Conservation (phyloP, 1,140 invertebrate genomes). For the Drosophila watanabei region DNA sequence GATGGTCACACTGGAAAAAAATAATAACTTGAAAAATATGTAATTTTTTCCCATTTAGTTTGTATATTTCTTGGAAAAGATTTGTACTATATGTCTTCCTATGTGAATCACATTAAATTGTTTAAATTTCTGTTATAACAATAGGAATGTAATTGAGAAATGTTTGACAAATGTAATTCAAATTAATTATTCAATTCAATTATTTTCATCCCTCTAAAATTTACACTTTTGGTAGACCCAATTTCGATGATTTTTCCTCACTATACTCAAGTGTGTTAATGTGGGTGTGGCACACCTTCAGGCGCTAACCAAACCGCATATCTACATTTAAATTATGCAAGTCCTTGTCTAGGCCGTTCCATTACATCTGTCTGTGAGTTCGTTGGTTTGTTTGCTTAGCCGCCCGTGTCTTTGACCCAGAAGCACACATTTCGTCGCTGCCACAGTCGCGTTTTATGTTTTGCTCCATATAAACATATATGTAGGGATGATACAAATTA, state of each 20-base stretch:
- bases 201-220: too few relatives aligned
- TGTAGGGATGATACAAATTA: too few relatives aligned
- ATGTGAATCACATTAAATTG: not conserved
- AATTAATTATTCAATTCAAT: too few relatives aligned
- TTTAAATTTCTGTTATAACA: too few relatives aligned
- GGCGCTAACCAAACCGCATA: slow-evolving; percentile 78
- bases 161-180: too few relatives aligned
- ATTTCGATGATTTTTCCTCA: not conserved
- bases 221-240: not conserved
- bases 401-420: slow-evolving; percentile 77
- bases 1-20: slow-evolving; percentile 17
- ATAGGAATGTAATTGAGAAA: too few relatives aligned
- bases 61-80: not conserved
- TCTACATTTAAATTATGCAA: slow-evolving; percentile 84
- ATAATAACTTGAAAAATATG: not conserved
- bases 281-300: slow-evolving; percentile 62
- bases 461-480: slow-evolving; percentile 46
- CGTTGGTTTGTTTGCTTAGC: slow-evolving; percentile 51
- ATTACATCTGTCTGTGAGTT: slow-evolving; percentile 57
- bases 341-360: slow-evolving; percentile 74
- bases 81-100: not conserved
- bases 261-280: slow-evolving; percentile 3
- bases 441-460: slow-evolving; percentile 61
- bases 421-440: slow-evolving; percentile 73
- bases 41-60: not conserved